Evolutionary conservation across 2,888 invertebrate species (phyloP), one percentile per base, ranked within the genome.

Genomic region (Drymonia ruficornis): DNA sequence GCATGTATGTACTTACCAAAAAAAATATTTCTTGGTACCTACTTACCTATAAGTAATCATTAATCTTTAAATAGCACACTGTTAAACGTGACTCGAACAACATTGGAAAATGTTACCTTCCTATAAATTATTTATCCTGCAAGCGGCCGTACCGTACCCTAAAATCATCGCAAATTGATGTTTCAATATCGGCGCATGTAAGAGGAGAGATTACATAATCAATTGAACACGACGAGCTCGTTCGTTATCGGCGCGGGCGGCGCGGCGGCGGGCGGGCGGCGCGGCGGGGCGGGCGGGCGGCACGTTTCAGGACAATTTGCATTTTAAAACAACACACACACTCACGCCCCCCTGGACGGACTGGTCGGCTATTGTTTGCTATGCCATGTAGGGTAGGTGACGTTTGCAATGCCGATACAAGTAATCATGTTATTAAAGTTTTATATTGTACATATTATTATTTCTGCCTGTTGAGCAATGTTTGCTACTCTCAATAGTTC

Each of bases 151-250:
- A 36, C 11, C 36, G 36, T 16, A 7, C 40, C 16, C 40, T 16
- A 7, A 40, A 40, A 16, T 40, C 16, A 40, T 40, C 8, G 40
- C 9, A 40, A 16, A 40, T 16, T 40, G 16, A 40, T 40, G 40
- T 16, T 40, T 40, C 40, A 15, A 40, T 40, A 40, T 40, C 40
- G 11, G 40, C 16, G 16, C 16, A 16, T 36, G 40, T 19, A 8
- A 43, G 19, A 43, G 19, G 19, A 43, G 43, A 43, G 19, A 43
- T 43, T 43, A 43, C 43, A 19, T 43, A 12, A 43, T 18, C 43
- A 43, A 19, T 43, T 11, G 18, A 19, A 19, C 19, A 19, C 43
- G 7, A 43, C 43, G 19, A 43, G 19, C 43, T 18, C 43, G 43
- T 13, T 43, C 43, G 43, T 43, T 43, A 43, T 13, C 43, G 13